A percentile compares a stretch with the other conserved stretches of the same genome.
Evolutionary conservation across 2,888 invertebrate genomes (phyloP).

Genomic region (Lepetodrilus schrolli): DNA sequence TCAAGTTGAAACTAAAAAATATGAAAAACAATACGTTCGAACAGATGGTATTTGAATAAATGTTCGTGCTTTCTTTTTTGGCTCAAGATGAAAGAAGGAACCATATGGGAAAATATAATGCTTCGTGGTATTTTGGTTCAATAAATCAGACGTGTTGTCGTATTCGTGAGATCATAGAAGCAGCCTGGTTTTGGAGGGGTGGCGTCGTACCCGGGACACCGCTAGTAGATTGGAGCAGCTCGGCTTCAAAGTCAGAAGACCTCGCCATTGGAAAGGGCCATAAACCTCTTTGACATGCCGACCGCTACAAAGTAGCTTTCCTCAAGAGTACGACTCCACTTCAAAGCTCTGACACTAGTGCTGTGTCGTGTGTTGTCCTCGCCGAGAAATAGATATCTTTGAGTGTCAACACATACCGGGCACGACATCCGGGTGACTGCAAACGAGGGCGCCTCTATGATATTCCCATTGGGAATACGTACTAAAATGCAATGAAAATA

Average conservation of each 20-base stretch:
- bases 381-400: not conserved
- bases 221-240: not conserved
- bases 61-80: no score
- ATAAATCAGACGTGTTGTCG: not conserved
- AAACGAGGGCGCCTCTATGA: no score
- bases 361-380: not conserved
- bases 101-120: no score
- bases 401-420: no score
- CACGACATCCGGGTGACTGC: no score
- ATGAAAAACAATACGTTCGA: no score
- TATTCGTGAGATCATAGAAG: slow-evolving; percentile 2
- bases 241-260: not conserved
- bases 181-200: not conserved
- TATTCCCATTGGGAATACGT: no score
- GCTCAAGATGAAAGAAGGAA: no score
- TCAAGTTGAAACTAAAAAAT: no score
- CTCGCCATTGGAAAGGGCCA: not conserved
- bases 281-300: not conserved
- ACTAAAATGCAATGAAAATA: no score
- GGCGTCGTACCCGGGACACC: not conserved
- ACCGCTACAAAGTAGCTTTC: not conserved
- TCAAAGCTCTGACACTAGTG: not conserved
- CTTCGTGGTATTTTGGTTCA: not conserved
- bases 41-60: no score
- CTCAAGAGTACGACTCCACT: not conserved